Evolutionary conservation across 2,888 invertebrate genomes (phyloP), one percentile per base, ranked within the genome.

Genomic region (Blastobasis lacticolella): DNA sequence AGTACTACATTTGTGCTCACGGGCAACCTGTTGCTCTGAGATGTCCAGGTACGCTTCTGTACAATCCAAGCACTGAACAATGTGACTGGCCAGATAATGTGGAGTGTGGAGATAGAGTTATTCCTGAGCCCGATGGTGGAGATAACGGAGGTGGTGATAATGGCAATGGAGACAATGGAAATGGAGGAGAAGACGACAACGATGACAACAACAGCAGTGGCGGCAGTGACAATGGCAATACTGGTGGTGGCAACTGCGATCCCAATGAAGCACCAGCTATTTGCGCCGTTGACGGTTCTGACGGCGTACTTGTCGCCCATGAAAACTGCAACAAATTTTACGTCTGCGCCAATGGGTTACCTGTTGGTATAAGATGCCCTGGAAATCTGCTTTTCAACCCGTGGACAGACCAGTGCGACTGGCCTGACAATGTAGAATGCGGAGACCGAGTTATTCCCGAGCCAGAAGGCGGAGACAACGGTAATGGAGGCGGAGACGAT

Each of bases 311-410:
- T 0, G 55, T 73, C 1, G 66, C 71, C n/a, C 71, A 77, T 48
- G 64, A 70, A 57, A 58, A 59, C 40, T 77, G 77, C 54, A 67
- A 70, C 42, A 54, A 66, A 48, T 76, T 66, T 47, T 77, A 77
- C 51, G 63, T 62, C 46, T 79, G 78, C 40, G 38, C 38, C 8
- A 10, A 60, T 37, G 67, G 74, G 5, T 9, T 45, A 6, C 70
- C 74, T 4, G 59, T 74, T 0, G 47, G 64, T 0, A 4, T 62
- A 5, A 48, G 4, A 5, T 79, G 78, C 42, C 61, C 65, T 3
- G 51, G 46, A 5, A 53, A 48, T 23, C 61, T 74, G 6, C 49
- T 71, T 6, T 78, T 63, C 55, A 70, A 76, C 52, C 65, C 69
- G 0, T 38, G 50, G 0, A 61, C 41, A 1, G 56, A 70, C 44